phyloP scores from a whole-genome alignment of 2,113 vertebrate species.

The Pionites leucogaster region DNA sequence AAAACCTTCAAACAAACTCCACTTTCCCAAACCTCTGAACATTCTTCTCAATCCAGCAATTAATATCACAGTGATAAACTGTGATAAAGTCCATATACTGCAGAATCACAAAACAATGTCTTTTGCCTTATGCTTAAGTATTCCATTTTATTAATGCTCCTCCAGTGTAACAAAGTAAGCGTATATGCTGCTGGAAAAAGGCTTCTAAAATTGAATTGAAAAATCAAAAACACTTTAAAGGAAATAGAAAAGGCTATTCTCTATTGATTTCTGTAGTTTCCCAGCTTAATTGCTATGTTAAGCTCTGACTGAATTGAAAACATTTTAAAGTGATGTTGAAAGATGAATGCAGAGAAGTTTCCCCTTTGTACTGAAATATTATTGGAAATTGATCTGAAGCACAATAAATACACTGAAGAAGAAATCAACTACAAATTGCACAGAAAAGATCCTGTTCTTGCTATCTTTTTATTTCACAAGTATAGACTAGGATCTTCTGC shows the following conservation, averaged over 20 bases:
- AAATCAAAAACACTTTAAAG: background rate
- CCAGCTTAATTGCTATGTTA: background rate
- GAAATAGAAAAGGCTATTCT: background rate
- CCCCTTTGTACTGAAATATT: background rate
- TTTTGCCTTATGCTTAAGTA: background rate
- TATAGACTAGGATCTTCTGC: background rate
- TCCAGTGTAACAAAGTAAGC: background rate
- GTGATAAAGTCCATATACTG: background rate
- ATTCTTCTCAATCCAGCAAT: background rate
- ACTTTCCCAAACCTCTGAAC: background rate
- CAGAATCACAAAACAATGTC: background rate
- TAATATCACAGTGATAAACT: background rate
- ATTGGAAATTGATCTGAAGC: slow-evolving; percentile 10
- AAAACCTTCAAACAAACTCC: background rate
- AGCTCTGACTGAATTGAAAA: background rate
- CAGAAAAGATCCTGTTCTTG: background rate
- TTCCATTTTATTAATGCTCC: background rate
- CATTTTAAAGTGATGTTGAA: background rate
- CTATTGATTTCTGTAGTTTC: background rate
- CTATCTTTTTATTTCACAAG: background rate
- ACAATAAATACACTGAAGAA: background rate
- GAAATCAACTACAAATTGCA: background rate
- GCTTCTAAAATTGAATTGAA: background rate
- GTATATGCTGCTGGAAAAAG: background rate
- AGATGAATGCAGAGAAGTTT: background rate